phyloP scores from a whole-genome alignment of 2,113 vertebrate species.

The Syrmaticus mikado region DNA sequence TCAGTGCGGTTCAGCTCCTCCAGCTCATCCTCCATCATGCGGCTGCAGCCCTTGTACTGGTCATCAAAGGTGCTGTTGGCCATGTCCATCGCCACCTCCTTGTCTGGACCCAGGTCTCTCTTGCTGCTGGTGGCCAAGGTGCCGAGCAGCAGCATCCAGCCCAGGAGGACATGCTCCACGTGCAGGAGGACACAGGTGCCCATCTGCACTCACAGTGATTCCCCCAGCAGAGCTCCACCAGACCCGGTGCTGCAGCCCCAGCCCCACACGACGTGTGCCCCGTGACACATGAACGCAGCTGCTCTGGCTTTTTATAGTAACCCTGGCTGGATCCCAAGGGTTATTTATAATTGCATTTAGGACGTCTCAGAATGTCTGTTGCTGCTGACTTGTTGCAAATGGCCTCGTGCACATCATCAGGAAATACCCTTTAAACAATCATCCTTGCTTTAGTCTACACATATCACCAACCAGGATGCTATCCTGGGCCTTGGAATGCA shows the following conservation, averaged over 20 bases:
- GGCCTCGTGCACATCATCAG: background rate
- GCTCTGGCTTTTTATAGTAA: background rate
- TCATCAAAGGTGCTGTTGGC: conserved; percentile 71
- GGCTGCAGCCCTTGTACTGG: conserved; percentile 69
- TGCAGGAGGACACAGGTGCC: background rate
- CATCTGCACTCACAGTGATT: background rate
- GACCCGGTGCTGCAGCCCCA: background rate
- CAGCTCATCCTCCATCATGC: conserved; percentile 52
- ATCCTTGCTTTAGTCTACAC: too few species aligned
- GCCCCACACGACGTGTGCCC: background rate
- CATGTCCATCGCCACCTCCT: background rate
- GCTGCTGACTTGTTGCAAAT: background rate
- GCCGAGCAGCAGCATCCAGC: background rate
- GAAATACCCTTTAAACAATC: background rate
- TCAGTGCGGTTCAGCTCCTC: conserved; percentile 62
- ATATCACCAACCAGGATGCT: too few species aligned
- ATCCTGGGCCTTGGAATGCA: too few species aligned
- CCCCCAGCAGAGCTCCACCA: background rate
- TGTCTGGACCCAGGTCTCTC: background rate
- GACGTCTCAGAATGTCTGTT: too few species aligned
- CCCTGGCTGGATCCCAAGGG: background rate
- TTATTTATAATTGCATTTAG: background rate
- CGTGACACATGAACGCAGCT: background rate
- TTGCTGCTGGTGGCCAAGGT: accelerated
- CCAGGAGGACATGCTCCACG: background rate